Base-by-base conservation (phyloP, 2,797 vertebrate genomes). In the Arctocebus calabarensis region DNA sequence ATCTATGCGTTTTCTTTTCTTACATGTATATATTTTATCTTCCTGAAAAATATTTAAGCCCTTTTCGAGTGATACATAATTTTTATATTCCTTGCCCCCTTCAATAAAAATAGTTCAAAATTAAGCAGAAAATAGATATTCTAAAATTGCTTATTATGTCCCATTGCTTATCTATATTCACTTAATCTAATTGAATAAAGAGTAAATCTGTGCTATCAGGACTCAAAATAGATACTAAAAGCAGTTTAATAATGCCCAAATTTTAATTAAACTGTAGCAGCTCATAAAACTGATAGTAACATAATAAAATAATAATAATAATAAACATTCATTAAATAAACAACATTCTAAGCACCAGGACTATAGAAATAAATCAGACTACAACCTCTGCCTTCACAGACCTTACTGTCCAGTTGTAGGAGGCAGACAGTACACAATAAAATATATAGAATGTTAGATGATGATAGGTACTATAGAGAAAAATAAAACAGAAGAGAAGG, bases 261-360 rank as follows among this genome's bases (percentile, higher is more conserved):
- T 88, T 82, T 74, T 29, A 78, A 32, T 86, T 43, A 52, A 32
- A 86, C 74, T 84, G 16, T 20, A 82, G 12, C 34, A 23, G 17
- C 34, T 88, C 19, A 59, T 62, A 75, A 70, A 34, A 86, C 43
- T 66, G 20, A 59, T 2, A 74, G 29, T 17, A 86, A 45, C 2
- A 83, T 37, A n/a, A 94, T 79, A 40, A 34, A 61, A 57, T 43
- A 75, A 74, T 6, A 45, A 13, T 23, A 81, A 74, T 71, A 78
- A 70, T 68, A 68, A 95, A 70, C 10, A 91, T 70, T 79, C 3
- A 55, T 85, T 93, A 83, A 93, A 83, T 61, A 25, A 64, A 52
- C 52, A 93, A 73, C 70, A 84, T 73, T 68, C 27, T 88, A 86
- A 79, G 48, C 4, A 82, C 22, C 25, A 95, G 20, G 20, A 64